Conservation (phyloP, 1,140 invertebrate species). For the Vanessa atalanta region DNA sequence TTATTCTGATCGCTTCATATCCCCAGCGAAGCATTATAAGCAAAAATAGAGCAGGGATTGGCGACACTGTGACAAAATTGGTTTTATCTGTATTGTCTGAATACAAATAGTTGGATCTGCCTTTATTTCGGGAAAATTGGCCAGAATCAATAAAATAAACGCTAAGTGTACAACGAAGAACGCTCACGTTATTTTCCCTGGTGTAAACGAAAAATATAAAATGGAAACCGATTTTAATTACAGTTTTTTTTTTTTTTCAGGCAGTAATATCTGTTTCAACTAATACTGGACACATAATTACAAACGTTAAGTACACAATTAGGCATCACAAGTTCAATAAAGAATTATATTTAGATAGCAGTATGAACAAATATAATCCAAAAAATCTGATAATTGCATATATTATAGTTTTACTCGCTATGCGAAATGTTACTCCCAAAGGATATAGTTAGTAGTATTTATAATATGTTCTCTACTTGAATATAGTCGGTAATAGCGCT, state of each 20-base stretch:
- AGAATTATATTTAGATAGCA: too few species aligned
- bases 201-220: neutral
- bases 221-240: neutral
- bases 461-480: too few species aligned
- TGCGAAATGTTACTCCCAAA: too few species aligned
- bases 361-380: too few species aligned
- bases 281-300: neutral
- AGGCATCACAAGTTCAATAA: too few species aligned
- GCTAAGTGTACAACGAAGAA: neutral
- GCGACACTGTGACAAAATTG: slow-evolving; percentile 12
- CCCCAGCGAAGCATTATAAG: slow-evolving; percentile 6
- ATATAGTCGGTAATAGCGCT: too few species aligned
- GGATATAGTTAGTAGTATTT: too few species aligned
- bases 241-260: too few species aligned
- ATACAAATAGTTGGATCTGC: slow-evolving; percentile 20
- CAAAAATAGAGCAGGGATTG: slow-evolving; percentile 4
- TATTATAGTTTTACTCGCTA: too few species aligned
- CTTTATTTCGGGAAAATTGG: neutral
- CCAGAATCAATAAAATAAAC: slow-evolving; percentile 13
- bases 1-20: slow-evolving; percentile 19
- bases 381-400: too few species aligned
- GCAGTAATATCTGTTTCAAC: too few species aligned
- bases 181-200: neutral
- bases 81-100: slow-evolving; percentile 5
- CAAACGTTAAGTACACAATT: neutral